phyloP scores from a whole-genome alignment of 2,113 vertebrate genomes.

The Leptocoma aspasia region DNA sequence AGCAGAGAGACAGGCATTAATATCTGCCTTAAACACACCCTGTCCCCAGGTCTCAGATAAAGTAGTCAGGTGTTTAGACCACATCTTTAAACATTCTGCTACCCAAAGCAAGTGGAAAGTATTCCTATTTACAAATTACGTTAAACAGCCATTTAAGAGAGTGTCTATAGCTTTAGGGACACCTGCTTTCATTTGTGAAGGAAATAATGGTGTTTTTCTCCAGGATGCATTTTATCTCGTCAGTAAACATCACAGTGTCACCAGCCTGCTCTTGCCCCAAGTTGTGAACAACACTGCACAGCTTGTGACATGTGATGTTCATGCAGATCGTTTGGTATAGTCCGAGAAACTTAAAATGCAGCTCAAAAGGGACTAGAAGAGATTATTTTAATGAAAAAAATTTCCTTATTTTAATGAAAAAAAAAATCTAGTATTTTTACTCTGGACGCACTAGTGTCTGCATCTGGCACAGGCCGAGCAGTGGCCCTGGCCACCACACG shows the following conservation, averaged over 20 bases:
- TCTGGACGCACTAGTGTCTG: neutral
- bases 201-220: neutral
- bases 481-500: too few relatives aligned
- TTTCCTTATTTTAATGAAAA: neutral
- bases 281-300: neutral
- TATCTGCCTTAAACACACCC: neutral
- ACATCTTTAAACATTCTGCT: neutral
- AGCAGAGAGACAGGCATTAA: neutral
- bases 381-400: neutral
- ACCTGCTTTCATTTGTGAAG: neutral
- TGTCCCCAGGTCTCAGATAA: neutral
- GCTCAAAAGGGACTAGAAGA: neutral
- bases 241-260: neutral
- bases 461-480: neutral
- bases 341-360: neutral
- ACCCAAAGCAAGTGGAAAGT: neutral
- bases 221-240: neutral
- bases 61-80: neutral
- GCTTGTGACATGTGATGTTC: neutral
- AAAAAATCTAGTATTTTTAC: neutral
- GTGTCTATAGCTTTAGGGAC: neutral
- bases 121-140: neutral
- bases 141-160: neutral
- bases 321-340: neutral
- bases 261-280: neutral